Percentiles rank a stretch among this genome's conserved stretches.
phyloP scores from a whole-genome alignment of 2,888 invertebrate genomes.

The Celastrina argiolus region DNA sequence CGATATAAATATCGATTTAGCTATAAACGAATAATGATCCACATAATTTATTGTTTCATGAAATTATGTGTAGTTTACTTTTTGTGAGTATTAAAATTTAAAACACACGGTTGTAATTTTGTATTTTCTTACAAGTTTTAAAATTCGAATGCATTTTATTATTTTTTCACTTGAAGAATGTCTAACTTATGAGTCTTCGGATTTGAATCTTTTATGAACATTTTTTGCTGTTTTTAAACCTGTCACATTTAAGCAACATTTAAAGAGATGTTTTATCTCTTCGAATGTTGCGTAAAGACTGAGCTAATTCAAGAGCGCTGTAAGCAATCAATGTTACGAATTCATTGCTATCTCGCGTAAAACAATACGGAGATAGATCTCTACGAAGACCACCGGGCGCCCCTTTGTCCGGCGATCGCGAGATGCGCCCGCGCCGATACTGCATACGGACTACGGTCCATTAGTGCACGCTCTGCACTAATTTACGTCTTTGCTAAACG shows the following conservation, averaged over 20 bases:
- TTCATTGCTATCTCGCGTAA: slow-evolving; percentile 39
- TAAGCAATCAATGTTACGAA: slow-evolving; percentile 14
- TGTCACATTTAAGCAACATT: too few species aligned
- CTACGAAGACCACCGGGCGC: slow-evolving; percentile 66
- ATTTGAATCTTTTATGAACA: too few species aligned
- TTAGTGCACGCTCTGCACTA: slow-evolving; percentile 71
- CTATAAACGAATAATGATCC: slow-evolving; percentile 53
- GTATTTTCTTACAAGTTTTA: background rate
- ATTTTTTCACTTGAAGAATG: background rate
- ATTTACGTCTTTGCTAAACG: slow-evolving; percentile 64
- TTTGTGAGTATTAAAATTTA: slow-evolving; percentile 10
- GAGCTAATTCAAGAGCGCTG: background rate
- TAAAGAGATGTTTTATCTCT: too few species aligned
- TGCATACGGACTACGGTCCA: slow-evolving; percentile 63
- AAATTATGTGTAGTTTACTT: slow-evolving; percentile 18
- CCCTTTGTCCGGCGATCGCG: slow-evolving; percentile 67
- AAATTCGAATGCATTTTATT: background rate
- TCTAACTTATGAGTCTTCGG: too few species aligned
- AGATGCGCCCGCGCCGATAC: slow-evolving; percentile 69
- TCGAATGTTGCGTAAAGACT: background rate
- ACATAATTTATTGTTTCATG: slow-evolving; percentile 15
- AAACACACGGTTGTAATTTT: background rate
- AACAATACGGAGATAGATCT: slow-evolving; percentile 55
- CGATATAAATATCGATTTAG: slow-evolving; percentile 76
- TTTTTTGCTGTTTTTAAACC: too few species aligned